Base-by-base conservation (phyloP, 2,113 vertebrate species). In the Glaucomys volans region DNA sequence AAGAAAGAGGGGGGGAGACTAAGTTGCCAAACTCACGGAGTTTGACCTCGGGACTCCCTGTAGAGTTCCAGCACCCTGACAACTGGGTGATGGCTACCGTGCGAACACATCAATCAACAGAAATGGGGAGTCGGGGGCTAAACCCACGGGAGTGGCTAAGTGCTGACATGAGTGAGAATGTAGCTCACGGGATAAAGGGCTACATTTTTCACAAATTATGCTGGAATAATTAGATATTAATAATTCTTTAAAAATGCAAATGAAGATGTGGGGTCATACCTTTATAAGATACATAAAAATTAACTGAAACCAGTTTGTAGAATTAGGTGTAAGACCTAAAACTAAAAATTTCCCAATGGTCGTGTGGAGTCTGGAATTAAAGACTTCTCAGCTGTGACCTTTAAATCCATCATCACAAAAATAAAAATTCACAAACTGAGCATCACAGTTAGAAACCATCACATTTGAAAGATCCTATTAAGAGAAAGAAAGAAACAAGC, bases 21-120 rank as follows among this genome's bases (percentile, higher is more conserved):
- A 54, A n/a, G 20, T 24, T 74, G 1, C 4, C 50, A 24, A 69
- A 20, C 13, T 52, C 52, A 66, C 4, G 5, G 4, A 3, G 4
- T 18, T 62, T 26, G 17, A 16, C 13, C 37, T 40, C 11, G 30
- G 10, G 32, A 35, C 40, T 59, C 11, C 24, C 4, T 17, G 8
- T 57, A 32, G 62, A 71, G 37, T 16, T 57, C 16, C 6, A 32
- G 64, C 16, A 30, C 44, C 10, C 8, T 0, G 3, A 30, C 7
- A 57, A 8, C 4, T 0, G 2, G n/a, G 30, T 28, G 1, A 0
- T 6, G 14, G 20, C 44, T 35, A 12, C 2, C 44, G 22, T 32
- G 30, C 32, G 64, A 66, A 66, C 64, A 66, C 11, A 4, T 66
- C 32, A 28, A 14, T 66, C 30, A 66, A 66, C 13, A 0, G 30